phyloP scores from a whole-genome alignment of 2,113 vertebrate species.

The Equus przewalskii region DNA sequence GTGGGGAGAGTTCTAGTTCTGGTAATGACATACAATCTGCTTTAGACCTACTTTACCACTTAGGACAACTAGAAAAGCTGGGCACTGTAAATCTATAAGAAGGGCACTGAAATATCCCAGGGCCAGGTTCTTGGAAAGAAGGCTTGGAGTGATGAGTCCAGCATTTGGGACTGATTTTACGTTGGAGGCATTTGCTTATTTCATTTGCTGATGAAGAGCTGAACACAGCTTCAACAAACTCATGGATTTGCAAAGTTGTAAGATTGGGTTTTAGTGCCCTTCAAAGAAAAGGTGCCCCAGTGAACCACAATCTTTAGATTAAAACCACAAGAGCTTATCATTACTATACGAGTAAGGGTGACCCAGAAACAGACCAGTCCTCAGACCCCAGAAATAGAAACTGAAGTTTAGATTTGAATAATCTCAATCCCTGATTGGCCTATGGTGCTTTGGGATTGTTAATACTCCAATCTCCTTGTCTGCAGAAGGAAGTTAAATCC shows the following conservation, averaged over 20 bases:
- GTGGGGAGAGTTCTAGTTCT: not conserved
- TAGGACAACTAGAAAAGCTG: not conserved
- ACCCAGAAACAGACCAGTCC: not conserved
- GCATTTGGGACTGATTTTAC: constrained; percentile 30
- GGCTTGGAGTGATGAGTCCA: not conserved
- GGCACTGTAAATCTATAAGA: constrained; percentile 26
- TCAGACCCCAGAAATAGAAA: no score
- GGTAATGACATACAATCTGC: not conserved
- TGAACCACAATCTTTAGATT: not conserved
- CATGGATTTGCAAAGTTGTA: not conserved
- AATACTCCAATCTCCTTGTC: not conserved
- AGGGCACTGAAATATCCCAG: not conserved
- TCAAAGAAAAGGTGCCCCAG: not conserved
- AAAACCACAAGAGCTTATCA: not conserved
- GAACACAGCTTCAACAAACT: constrained; percentile 37
- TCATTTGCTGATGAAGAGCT: constrained; percentile 48
- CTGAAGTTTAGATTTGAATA: not conserved
- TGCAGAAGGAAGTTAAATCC: not conserved
- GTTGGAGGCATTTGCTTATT: constrained; percentile 24
- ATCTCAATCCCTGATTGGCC: not conserved
- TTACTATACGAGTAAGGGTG: not conserved
- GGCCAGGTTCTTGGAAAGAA: not conserved
- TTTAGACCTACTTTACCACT: not conserved
- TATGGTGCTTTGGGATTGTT: not conserved
- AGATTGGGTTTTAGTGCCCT: not conserved